These are phyloP conservation scores for Helleia helle DNA, from an alignment of 2,888 invertebrate species.

Conservation along the genomic window DNA sequence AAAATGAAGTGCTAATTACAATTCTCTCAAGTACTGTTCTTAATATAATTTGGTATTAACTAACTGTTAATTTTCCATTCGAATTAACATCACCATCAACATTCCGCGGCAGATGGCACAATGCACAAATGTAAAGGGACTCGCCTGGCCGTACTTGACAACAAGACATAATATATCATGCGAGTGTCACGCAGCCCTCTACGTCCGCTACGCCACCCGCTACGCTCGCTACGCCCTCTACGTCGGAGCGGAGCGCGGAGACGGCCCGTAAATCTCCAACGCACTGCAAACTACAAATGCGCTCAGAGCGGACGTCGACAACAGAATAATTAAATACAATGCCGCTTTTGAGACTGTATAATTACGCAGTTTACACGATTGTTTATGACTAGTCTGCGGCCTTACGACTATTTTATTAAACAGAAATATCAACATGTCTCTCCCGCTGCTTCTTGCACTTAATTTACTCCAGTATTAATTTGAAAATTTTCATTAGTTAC, in stretches of 20 bases:
- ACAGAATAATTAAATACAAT: slow-evolving; percentile 4
- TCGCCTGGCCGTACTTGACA: background rate
- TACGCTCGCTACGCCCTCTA: background rate
- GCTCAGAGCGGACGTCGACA: background rate
- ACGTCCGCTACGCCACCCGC: background rate
- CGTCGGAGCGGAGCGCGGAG: background rate
- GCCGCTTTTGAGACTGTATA: slow-evolving; percentile 6
- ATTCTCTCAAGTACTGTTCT: too few species aligned
- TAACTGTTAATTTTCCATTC: too few species aligned
- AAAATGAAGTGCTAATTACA: too few species aligned
- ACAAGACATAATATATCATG: slow-evolving; percentile 5
- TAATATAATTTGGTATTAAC: too few species aligned
- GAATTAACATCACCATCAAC: too few species aligned
- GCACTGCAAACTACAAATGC: background rate
- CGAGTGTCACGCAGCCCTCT: slow-evolving; percentile 2
- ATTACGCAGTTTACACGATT: slow-evolving; percentile 7
- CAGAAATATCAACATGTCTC: background rate
- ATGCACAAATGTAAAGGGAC: too few species aligned
- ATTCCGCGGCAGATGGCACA: too few species aligned
- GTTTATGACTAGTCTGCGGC: slow-evolving; percentile 6
- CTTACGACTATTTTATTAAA: slow-evolving; percentile 8
- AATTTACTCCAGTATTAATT: slow-evolving; percentile 2
- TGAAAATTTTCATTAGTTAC: slow-evolving; percentile 1
- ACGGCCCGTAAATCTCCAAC: background rate
- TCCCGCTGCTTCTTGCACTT: background rate